A percentile compares a stretch with the other conserved stretches of the same genome.
phyloP scores from a whole-genome alignment of 1,140 invertebrate species.

The Drosophila sulfurigaster region DNA sequence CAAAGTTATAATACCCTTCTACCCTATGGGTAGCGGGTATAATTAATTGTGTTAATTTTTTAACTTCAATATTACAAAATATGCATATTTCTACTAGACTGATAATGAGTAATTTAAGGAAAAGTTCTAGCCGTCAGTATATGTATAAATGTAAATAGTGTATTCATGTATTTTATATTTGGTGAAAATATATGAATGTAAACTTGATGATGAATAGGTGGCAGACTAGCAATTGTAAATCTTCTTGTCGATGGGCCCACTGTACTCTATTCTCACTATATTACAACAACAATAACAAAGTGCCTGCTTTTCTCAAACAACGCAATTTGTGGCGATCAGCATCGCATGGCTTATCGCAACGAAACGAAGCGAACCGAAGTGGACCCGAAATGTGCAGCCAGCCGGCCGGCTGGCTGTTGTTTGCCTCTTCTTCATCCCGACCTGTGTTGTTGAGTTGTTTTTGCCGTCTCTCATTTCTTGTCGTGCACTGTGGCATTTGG shows the following conservation, averaged over 20 bases:
- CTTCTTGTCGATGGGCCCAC: background rate
- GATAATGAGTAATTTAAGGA: too few species aligned
- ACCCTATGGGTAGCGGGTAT: too few species aligned
- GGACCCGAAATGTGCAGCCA: background rate
- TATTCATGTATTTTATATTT: too few species aligned
- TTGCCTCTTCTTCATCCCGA: background rate
- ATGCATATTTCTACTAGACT: too few species aligned
- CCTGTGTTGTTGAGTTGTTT: background rate
- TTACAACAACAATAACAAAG: conserved; percentile 24
- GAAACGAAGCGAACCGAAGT: background rate
- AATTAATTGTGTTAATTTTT: too few species aligned
- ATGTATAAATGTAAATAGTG: too few species aligned
- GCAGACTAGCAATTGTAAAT: background rate
- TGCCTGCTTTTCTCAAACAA: conserved; percentile 35
- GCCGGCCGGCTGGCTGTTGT: background rate
- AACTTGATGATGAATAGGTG: too few species aligned
- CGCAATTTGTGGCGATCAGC: conserved; percentile 52
- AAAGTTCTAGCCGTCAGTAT: too few species aligned
- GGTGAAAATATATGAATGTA: too few species aligned
- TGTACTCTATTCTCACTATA: conserved; percentile 14
- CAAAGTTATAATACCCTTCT: too few species aligned
- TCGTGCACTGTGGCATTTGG: background rate
- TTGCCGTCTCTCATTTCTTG: conserved; percentile 4
- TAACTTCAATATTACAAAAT: too few species aligned
- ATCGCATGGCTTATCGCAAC: conserved; percentile 51